These are phyloP conservation scores for Phycodurus eques DNA, from an alignment of 2,113 vertebrate genomes.

Conservation along the genomic window DNA sequence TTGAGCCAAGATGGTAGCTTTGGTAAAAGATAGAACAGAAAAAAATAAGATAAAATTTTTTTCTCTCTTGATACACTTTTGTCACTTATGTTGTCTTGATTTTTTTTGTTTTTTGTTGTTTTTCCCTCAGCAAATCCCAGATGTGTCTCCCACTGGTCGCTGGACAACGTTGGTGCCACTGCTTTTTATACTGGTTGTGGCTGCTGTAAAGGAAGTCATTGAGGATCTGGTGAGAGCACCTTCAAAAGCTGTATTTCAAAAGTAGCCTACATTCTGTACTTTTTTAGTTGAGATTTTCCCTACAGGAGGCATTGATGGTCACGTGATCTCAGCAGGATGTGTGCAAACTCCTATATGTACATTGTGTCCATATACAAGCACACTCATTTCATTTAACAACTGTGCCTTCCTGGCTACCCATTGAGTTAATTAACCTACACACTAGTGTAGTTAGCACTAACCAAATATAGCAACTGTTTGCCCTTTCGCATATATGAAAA, in stretches of 20 bases:
- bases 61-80: neutral
- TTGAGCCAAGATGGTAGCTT: neutral
- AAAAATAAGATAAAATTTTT: neutral
- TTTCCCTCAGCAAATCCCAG: constrained; percentile 90
- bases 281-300: constrained; percentile 13
- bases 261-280: constrained; percentile 3
- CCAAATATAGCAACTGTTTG: constrained; percentile 38
- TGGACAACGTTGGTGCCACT: constrained; percentile 97
- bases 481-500: constrained; percentile 7
- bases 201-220: constrained; percentile 96
- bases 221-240: constrained; percentile 89
- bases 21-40: neutral
- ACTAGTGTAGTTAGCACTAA: constrained; percentile 29
- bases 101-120: constrained; percentile 12
- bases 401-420: constrained; percentile 33
- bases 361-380: neutral
- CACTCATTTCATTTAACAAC: constrained; percentile 47
- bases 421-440: constrained; percentile 52
- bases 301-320: constrained; percentile 29
- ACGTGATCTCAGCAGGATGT: constrained; percentile 40
- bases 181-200: constrained; percentile 95
- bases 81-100: neutral
- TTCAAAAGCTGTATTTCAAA: neutral
- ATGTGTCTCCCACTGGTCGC: constrained; percentile 96
- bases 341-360: constrained; percentile 7